Evolutionary conservation across 2,113 vertebrate genomes (phyloP), one percentile per base, ranked within the genome.

Genomic region (Fukomys damarensis): DNA sequence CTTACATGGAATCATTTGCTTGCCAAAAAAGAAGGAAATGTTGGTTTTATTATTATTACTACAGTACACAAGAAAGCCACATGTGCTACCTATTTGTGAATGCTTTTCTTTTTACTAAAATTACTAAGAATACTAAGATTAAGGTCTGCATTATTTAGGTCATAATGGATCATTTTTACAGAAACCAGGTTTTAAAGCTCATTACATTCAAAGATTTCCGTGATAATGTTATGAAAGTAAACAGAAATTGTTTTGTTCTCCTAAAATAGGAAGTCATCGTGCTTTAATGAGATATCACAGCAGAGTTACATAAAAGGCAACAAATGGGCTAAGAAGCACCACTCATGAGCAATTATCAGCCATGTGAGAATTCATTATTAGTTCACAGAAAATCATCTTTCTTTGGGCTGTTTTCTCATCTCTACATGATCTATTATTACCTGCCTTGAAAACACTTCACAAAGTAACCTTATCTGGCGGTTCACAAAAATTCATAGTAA

Each of bases 231-330:
- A 70, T 84, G 77, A 96, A 97, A 95, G 63, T 86, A 97, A 96
- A 97, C 63, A 97, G 91, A 95, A 96, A 96, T 96, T 79, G 92
- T 96, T 96, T 88, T 74, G 65, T 76, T 97, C 94, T 91, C 22
- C 56, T 91, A 63, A 93, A 92, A 86, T 24, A 95, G 72, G 58
- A 90, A 94, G 52, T 66, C 14, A 13, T 26, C 22, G 17, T 88
- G 63, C 26, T 85, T 96, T 87, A 93, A 81, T 72, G 95, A 96
- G 97, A 91, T 86, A 92, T 72, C 80, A 93, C 30, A 96, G 49
- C 91, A 89, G 56, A 95, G 91, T 87, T 92, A 93, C 11, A 89
- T 61, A 43, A 95, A 58, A 77, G 12, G 14, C 41, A 81, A 89
- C 22, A 85, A 68, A 49, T 22, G 80, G n/a, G 2, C 84, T 88